Evolutionary conservation across 2,113 vertebrate genomes (phyloP), one percentile per base, ranked within the genome.

Genomic region (Sorex fumeus): DNA sequence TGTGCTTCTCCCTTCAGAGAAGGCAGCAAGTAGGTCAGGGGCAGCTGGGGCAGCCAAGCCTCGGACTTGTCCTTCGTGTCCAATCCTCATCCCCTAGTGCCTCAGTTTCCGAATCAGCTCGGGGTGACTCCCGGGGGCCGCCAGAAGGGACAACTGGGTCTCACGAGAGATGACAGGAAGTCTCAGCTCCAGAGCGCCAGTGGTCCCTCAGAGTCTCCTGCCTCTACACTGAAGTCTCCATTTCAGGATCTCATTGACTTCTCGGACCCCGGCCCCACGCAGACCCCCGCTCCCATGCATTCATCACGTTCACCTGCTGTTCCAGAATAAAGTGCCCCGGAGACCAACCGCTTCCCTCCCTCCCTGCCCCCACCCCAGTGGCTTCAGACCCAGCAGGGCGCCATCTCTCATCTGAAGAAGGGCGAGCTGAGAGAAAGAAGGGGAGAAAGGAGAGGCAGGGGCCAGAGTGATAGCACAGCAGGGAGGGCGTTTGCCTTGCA

Each of bases 1-100:
- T 92, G 70, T 79, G 36, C 86, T 94, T 94, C 94, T 95, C 79
- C 88, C 80, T 92, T 90, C 69, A 94, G 92, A 95, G 96, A 96
- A 96, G 94, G 86, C 0, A 25, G 57, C 93, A 96, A 94, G 94
- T 90, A 95, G 95, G 91, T 94, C 88, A 83, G 92, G 94, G 94
- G 92, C 76, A 2, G 94, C 72, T 75, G 72, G 62, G 94, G 87
- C 80, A 62, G 91, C 88, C 94, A 82, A 96, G 75, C 92, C 69
- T 67, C n/a, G n/a, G n/a, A n/a, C n/a, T n/a, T n/a, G n/a, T n/a
- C n/a, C n/a, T n/a, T n/a, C n/a, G n/a, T n/a, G n/a, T n/a, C n/a
- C n/a, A n/a, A n/a, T n/a, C n/a, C n/a, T n/a, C n/a, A n/a, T n/a
- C n/a, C n/a, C n/a, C n/a, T n/a, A n/a, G n/a, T n/a, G n/a, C n/a